These are phyloP conservation scores for Sclerurus mexicanus DNA, from an alignment of 2,113 vertebrate genomes.

Conservation along the genomic window DNA sequence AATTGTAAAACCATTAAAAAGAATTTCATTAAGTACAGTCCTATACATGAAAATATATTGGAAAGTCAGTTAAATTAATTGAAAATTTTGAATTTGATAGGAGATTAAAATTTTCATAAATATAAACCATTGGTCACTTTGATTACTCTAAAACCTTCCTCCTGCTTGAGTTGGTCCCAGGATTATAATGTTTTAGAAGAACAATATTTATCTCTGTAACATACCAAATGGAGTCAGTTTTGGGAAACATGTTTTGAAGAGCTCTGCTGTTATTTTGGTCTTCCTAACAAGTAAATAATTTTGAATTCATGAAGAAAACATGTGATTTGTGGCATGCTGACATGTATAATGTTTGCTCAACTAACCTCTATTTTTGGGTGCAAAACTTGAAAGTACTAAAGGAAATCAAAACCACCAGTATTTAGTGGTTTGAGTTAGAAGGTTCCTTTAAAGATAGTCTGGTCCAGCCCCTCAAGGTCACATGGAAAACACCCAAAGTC, in stretches of 20 bases:
- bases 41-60: not conserved
- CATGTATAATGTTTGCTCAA: not conserved
- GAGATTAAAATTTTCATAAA: not conserved
- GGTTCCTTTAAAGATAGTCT: not conserved
- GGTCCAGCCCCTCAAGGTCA: not conserved
- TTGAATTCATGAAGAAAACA: not conserved
- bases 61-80: not conserved
- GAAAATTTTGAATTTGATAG: not conserved
- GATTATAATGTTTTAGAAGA: not conserved
- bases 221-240: not conserved
- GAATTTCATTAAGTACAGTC: not conserved
- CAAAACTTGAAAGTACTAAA: not conserved
- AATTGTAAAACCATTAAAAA: not conserved
- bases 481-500: not conserved
- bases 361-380: not conserved
- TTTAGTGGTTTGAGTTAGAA: not conserved
- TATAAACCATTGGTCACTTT: not conserved
- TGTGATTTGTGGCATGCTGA: not conserved
- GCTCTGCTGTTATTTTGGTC: not conserved
- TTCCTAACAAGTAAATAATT: not conserved
- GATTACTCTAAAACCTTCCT: not conserved
- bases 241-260: not conserved
- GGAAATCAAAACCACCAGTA: too few species aligned
- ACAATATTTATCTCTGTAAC: not conserved
- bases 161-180: not conserved